A percentile compares a stretch with the other conserved stretches of the same genome.
These are phyloP conservation scores for Cosmia trapezina DNA, from an alignment of 2,888 invertebrate species.

Conservation along the genomic window DNA sequence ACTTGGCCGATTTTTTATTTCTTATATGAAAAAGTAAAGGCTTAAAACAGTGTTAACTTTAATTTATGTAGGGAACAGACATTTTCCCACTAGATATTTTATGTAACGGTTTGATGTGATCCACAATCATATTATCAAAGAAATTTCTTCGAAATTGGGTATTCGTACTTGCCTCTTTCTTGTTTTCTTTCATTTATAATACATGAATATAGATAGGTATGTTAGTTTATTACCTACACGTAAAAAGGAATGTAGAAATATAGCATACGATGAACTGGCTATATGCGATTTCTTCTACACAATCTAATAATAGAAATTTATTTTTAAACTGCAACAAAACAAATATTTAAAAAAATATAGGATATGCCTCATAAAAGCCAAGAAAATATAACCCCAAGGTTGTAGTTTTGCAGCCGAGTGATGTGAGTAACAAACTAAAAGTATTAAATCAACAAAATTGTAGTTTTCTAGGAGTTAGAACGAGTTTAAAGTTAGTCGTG, in stretches of 20 bases:
- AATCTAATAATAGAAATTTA: too few species aligned
- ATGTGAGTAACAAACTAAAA: constrained; percentile 42
- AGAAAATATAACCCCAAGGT: constrained; percentile 11
- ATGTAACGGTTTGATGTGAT: neutral
- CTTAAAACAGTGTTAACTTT: neutral
- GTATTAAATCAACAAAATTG: constrained; percentile 57
- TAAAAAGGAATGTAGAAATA: too few species aligned
- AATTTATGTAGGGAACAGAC: too few species aligned
- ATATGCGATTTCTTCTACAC: too few species aligned
- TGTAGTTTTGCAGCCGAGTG: constrained; percentile 22
- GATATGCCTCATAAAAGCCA: neutral
- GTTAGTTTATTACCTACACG: too few species aligned
- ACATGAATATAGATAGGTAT: too few species aligned
- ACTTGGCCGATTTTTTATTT: too few species aligned
- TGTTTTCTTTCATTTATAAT: too few species aligned
- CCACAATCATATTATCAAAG: neutral
- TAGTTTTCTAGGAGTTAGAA: constrained; percentile 41
- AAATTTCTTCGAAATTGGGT: neutral
- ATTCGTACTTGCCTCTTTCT: neutral
- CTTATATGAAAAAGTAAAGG: neutral
- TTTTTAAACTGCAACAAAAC: too few species aligned
- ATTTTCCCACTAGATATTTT: neutral
- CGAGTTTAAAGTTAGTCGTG: constrained; percentile 45
- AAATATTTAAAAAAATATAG: too few species aligned
- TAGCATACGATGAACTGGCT: too few species aligned